Percentiles rank a stretch among this genome's conserved stretches.
Conservation (phyloP, 2,113 vertebrate species). For the Gallinago undulata region DNA sequence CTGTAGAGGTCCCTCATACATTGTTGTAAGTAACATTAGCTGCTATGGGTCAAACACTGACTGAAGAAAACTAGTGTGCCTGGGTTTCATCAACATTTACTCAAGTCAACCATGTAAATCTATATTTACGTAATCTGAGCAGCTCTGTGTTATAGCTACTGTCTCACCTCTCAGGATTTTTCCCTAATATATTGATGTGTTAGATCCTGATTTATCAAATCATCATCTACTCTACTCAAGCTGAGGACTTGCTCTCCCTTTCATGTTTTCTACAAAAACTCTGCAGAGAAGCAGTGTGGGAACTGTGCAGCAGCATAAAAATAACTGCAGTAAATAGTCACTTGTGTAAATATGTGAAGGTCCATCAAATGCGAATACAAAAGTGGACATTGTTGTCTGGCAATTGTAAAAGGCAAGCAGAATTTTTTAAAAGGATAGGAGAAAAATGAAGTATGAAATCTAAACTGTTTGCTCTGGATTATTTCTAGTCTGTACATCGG, state of each 20-base stretch:
- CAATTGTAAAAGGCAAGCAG: not conserved
- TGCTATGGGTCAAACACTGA: not conserved
- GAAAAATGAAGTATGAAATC: not conserved
- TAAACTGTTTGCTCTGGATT: not conserved
- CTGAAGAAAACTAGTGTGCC: not conserved
- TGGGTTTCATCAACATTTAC: not conserved
- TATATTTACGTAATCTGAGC: not conserved
- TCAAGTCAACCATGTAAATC: not conserved
- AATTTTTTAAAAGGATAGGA: not conserved
- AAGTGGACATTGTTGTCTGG: not conserved
- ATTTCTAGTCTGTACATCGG: not conserved
- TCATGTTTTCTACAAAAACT: not conserved
- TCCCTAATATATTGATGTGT: not conserved
- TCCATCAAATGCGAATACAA: not conserved
- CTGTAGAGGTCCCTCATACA: not conserved
- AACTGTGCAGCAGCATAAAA: not conserved
- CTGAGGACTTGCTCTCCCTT: not conserved
- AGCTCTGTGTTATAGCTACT: not conserved
- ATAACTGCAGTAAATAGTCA: not conserved
- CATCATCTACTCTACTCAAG: not conserved
- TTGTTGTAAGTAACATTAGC: not conserved
- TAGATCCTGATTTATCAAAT: not conserved
- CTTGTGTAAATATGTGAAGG: not conserved
- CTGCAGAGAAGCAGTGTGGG: not conserved
- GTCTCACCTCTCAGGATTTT: not conserved